phyloP scores from a whole-genome alignment of 2,888 invertebrate species.

The Tanypteryx hageni region DNA sequence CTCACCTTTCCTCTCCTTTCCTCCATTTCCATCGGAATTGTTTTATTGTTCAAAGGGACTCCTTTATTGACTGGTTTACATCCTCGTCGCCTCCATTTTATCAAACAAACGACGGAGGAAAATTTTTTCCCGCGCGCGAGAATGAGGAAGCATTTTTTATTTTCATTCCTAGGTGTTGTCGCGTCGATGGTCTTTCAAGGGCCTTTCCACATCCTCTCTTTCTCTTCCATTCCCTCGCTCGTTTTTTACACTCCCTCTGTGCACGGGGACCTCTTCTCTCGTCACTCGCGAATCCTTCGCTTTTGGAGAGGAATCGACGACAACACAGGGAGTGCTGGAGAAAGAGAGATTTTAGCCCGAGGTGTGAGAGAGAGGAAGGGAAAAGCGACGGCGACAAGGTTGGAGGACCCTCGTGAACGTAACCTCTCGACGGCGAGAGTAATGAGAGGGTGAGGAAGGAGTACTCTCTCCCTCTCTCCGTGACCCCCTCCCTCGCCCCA shows the following conservation, averaged over 20 bases:
- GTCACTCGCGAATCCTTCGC: background rate
- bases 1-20: background rate
- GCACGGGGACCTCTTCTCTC: background rate
- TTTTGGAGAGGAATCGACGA: no score
- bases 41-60: conserved; percentile 15
- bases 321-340: background rate
- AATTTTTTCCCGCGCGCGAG: background rate
- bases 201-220: background rate
- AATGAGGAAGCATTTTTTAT: background rate
- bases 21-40: conserved; percentile 13
- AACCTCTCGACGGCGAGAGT: conserved; percentile 31
- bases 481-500: background rate
- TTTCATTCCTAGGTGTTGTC: background rate
- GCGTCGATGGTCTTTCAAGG: background rate
- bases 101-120: background rate
- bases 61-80: background rate
- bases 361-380: background rate
- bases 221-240: no score
- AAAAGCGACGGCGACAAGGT: background rate
- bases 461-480: background rate
- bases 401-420: conserved; percentile 49
- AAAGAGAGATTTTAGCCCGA: conserved; percentile 1
- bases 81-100: background rate
- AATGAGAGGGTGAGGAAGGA: background rate
- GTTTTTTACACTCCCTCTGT: no score